phyloP scores from a whole-genome alignment of 2,888 invertebrate species.

The Theretra japonica region DNA sequence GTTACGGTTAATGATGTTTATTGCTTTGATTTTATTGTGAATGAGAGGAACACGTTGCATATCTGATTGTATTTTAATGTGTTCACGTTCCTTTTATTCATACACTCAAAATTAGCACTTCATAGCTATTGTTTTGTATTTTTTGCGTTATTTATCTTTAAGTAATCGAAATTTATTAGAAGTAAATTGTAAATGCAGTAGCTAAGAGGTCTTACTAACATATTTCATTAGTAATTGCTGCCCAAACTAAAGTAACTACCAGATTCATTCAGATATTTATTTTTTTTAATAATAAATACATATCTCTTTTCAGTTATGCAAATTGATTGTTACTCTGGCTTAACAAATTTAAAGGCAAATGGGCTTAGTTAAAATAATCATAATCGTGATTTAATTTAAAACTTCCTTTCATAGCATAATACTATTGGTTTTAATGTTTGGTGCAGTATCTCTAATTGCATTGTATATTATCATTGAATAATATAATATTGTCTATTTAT shows the following conservation, averaged over 20 bases:
- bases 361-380: constrained; percentile 77
- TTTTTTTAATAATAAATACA: constrained; percentile 48
- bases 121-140: constrained; percentile 56
- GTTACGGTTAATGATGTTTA: constrained; percentile 32
- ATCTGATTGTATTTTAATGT: neutral
- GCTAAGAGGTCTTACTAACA: constrained; percentile 57
- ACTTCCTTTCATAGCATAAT: constrained; percentile 72
- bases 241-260: constrained; percentile 60
- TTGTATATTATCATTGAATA: constrained; percentile 81
- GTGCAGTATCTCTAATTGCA: constrained; percentile 83
- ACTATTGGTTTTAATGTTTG: constrained; percentile 81
- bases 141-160: constrained; percentile 17
- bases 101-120: constrained; percentile 46
- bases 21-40: constrained; percentile 41
- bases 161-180: constrained; percentile 30
- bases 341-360: constrained; percentile 75
- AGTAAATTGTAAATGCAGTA: constrained; percentile 49
- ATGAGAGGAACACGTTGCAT: neutral
- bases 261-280: constrained; percentile 49
- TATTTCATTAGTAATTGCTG: constrained; percentile 51
- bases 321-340: constrained; percentile 64
- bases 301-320: constrained; percentile 56
- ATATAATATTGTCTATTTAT: constrained; percentile 70
- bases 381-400: constrained; percentile 69
- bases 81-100: constrained; percentile 39